phyloP scores from a whole-genome alignment of 2,113 vertebrate species.

The Cyanoderma ruficeps region DNA sequence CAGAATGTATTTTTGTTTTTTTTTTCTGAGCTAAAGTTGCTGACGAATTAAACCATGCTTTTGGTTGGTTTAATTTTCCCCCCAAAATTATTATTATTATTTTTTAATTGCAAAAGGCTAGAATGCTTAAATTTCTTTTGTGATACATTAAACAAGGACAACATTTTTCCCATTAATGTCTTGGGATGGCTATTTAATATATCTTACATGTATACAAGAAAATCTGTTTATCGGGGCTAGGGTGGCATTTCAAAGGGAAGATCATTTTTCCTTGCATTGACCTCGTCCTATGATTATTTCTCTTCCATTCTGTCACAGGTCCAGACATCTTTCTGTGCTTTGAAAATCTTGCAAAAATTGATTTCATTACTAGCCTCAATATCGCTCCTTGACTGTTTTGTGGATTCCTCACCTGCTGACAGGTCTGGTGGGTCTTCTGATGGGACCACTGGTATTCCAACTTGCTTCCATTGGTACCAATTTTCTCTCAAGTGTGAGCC shows the following conservation, averaged over 20 bases:
- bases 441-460: not conserved
- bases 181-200: not conserved
- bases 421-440: not conserved
- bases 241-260: not conserved
- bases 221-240: not conserved
- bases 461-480: not conserved
- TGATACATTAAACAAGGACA: not conserved
- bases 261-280: not conserved
- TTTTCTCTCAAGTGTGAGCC: not conserved
- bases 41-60: slow-evolving; percentile 29
- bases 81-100: not conserved
- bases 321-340: not conserved
- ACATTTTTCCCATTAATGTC: not conserved
- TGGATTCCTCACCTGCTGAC: not conserved
- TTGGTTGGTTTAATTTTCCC: not conserved
- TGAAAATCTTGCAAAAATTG: not conserved
- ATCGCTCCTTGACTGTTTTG: not conserved
- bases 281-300: not conserved
- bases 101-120: not conserved
- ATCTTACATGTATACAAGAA: not conserved
- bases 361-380: not conserved
- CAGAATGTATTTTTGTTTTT: not conserved
- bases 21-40: not conserved
- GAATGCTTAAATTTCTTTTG: slow-evolving; percentile 7
- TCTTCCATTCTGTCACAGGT: not conserved